Evolutionary conservation across 2,888 invertebrate species (phyloP).

Genomic region (Phyllotreta striolata): DNA sequence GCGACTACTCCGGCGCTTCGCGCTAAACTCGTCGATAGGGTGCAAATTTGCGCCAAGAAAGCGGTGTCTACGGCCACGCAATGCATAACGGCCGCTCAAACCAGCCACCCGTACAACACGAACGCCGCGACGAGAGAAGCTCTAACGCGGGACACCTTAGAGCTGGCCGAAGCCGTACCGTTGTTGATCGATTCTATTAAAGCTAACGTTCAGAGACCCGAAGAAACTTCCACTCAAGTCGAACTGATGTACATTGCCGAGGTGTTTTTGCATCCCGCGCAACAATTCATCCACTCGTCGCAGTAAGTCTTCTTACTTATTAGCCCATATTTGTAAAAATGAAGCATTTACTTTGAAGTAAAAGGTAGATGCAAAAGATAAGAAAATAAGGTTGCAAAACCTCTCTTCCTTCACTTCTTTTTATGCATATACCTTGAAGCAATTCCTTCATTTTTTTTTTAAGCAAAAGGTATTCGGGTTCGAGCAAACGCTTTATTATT

Average conservation of each 20-base stretch:
- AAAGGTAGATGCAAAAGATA: too few species aligned
- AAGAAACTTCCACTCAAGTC: slow-evolving; percentile 78
- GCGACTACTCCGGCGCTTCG: slow-evolving; percentile 78
- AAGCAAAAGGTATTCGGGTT: too few species aligned
- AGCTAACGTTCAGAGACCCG: slow-evolving; percentile 72
- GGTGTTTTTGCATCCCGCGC: slow-evolving; percentile 78
- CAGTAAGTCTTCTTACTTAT: slow-evolving; percentile 33
- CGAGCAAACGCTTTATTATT: background rate
- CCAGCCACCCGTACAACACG: slow-evolving; percentile 77
- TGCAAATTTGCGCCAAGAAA: slow-evolving; percentile 79
- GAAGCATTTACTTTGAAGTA: too few species aligned
- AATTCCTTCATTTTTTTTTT: too few species aligned
- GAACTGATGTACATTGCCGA: slow-evolving; percentile 85
- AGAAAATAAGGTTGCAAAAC: too few species aligned
- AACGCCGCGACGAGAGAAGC: slow-evolving; percentile 76
- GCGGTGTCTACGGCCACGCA: slow-evolving; percentile 91
- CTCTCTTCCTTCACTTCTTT: too few species aligned
- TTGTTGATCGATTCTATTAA: slow-evolving; percentile 81
- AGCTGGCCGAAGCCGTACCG: slow-evolving; percentile 81
- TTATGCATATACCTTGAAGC: too few species aligned
- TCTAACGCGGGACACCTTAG: slow-evolving; percentile 75
- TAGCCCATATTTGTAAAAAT: background rate
- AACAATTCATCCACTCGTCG: slow-evolving; percentile 78
- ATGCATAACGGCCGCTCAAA: slow-evolving; percentile 87
- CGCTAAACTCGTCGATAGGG: slow-evolving; percentile 73